Evolutionary conservation across 2,113 vertebrate genomes (phyloP).

Genomic region (Corapipo altera): DNA sequence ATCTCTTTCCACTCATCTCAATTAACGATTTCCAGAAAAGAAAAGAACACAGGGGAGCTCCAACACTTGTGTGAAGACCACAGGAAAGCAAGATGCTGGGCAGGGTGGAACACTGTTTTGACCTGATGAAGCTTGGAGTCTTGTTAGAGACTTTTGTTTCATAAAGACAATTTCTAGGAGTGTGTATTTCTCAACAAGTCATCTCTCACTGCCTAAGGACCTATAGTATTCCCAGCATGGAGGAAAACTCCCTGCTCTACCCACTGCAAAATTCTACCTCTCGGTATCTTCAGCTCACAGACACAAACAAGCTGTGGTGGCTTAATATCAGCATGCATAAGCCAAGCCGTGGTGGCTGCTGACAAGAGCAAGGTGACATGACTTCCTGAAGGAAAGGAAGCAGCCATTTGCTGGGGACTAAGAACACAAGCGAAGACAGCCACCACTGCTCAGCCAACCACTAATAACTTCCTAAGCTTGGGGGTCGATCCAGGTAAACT

Average conservation of each 20-base stretch:
- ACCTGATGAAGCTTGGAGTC: background rate
- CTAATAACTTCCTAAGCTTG: background rate
- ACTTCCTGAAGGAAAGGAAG: background rate
- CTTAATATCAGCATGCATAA: background rate
- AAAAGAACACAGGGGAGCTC: background rate
- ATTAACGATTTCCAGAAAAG: background rate
- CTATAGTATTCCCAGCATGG: background rate
- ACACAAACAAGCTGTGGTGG: background rate
- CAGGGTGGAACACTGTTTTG: background rate
- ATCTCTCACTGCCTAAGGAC: background rate
- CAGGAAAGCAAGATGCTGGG: background rate
- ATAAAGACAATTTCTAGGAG: background rate
- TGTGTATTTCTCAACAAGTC: background rate
- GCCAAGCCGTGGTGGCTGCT: background rate
- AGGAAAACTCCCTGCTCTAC: background rate
- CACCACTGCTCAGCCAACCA: background rate
- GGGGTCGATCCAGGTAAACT: background rate
- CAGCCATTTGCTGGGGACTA: background rate
- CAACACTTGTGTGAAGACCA: background rate
- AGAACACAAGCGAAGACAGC: background rate
- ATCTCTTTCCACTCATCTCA: background rate
- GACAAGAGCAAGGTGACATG: background rate
- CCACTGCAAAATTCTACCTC: background rate
- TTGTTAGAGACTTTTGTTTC: background rate
- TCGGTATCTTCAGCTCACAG: background rate